phyloP scores from a whole-genome alignment of 2,797 vertebrate genomes.

The Aeoliscus strigatus region DNA sequence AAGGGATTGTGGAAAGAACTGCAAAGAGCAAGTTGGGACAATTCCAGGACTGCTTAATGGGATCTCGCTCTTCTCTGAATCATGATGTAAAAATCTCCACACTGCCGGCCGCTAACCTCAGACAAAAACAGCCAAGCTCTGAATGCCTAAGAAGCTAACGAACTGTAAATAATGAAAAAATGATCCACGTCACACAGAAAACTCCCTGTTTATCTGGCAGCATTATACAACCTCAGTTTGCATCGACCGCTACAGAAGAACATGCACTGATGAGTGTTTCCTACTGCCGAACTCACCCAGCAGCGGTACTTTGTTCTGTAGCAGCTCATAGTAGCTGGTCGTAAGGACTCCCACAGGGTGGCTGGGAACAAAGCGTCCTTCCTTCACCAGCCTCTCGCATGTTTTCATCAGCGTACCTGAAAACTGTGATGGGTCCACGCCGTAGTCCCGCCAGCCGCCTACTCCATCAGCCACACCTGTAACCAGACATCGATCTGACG shows the following conservation, averaged over 20 bases:
- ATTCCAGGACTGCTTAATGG: slow-evolving; percentile 37
- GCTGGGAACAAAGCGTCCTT: slow-evolving; percentile 92
- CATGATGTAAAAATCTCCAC: slow-evolving; percentile 50
- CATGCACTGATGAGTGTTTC: not conserved
- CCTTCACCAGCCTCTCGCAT: slow-evolving; percentile 93
- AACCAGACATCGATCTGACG: too few relatives aligned
- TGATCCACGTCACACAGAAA: slow-evolving; percentile 23
- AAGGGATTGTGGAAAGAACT: slow-evolving; percentile 14
- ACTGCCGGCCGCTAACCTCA: slow-evolving; percentile 13
- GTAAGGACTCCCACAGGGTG: slow-evolving; percentile 96
- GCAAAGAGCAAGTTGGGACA: slow-evolving; percentile 29
- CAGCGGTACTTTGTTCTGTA: slow-evolving; percentile 98
- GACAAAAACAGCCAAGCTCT: slow-evolving; percentile 29
- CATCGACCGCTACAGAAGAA: not conserved
- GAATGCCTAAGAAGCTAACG: too few relatives aligned
- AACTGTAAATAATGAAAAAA: too few relatives aligned
- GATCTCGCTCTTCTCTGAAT: slow-evolving; percentile 51
- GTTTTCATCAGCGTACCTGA: slow-evolving; percentile 97
- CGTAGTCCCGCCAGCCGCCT: slow-evolving; percentile 97
- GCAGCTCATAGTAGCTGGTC: slow-evolving; percentile 91
- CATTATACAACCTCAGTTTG: too few relatives aligned
- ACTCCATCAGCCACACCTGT: slow-evolving; percentile 96
- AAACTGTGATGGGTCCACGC: slow-evolving; percentile 97
- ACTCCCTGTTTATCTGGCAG: not conserved
- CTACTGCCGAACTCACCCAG: slow-evolving; percentile 79